Percentiles rank a stretch among this genome's conserved stretches.
Evolutionary conservation across 2,797 vertebrate species (phyloP).

Genomic region (Rhinophrynus dorsalis): DNA sequence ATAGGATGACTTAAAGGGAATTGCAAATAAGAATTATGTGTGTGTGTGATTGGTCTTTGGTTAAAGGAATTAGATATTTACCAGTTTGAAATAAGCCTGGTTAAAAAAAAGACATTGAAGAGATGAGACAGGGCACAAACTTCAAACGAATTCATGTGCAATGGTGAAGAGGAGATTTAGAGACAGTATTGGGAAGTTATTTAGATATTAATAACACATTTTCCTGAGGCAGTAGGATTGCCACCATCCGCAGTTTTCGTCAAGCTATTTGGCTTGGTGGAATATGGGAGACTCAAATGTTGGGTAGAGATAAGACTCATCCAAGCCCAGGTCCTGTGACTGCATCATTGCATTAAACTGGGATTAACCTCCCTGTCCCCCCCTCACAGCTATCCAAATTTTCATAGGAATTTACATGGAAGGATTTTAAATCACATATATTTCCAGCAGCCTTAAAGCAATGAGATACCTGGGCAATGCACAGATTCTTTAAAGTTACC

Average conservation of each 20-base stretch:
- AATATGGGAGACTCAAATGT: constrained; percentile 98
- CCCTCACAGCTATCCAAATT: constrained; percentile 78
- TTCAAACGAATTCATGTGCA: constrained; percentile 97
- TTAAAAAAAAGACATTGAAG: constrained; percentile 73
- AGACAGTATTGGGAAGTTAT: constrained; percentile 96
- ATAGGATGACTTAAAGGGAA: too few relatives aligned
- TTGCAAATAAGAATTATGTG: constrained; percentile 49
- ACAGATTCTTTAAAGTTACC: constrained; percentile 52
- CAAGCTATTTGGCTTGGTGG: constrained; percentile 96
- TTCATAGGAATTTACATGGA: constrained; percentile 86
- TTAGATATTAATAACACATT: constrained; percentile 99
- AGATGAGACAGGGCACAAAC: constrained; percentile 87
- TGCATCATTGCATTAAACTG: constrained; percentile 93
- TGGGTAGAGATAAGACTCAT: constrained; percentile 95
- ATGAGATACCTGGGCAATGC: constrained; percentile 58
- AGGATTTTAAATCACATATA: constrained; percentile 70
- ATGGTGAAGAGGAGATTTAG: constrained; percentile 92
- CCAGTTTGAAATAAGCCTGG: constrained; percentile 84
- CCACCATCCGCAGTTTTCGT: constrained; percentile 90
- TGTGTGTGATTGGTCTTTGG: constrained; percentile 65
- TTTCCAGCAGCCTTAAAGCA: constrained; percentile 64
- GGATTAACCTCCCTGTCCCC: constrained; percentile 93
- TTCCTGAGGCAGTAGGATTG: constrained; percentile 93
- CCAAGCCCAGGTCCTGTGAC: constrained; percentile 87
- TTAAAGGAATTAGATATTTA: constrained; percentile 91